Evolutionary conservation across 2,888 invertebrate species (phyloP).

Genomic region (Anthoptus insignis): DNA sequence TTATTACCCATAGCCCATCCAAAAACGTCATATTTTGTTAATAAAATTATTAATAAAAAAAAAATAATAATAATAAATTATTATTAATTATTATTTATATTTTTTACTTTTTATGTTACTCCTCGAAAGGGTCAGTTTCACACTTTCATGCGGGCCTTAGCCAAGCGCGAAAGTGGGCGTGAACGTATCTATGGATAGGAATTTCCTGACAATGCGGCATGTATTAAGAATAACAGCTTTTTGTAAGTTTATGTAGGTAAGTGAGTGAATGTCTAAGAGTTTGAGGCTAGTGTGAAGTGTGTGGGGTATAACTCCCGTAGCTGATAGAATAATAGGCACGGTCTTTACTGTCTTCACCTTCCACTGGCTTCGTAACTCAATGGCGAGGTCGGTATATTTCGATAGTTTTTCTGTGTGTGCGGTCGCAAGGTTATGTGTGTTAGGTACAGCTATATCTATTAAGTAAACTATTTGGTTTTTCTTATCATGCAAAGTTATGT

Average conservation of each 20-base stretch:
- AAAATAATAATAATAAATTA: neutral
- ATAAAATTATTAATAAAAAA: too few relatives aligned
- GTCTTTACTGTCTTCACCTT: neutral
- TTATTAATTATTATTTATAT: neutral
- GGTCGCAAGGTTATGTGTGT: neutral
- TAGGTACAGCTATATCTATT: neutral
- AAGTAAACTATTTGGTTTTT: neutral
- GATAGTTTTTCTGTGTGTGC: neutral
- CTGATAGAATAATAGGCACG: neutral
- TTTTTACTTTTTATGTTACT: neutral
- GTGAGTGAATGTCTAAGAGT: neutral
- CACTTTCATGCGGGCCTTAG: neutral
- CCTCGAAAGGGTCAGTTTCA: neutral
- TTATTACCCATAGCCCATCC: too few relatives aligned
- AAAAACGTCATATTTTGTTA: too few relatives aligned
- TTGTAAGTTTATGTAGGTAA: neutral
- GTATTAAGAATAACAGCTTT: neutral
- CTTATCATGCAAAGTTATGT: constrained; percentile 4
- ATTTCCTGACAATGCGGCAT: constrained; percentile 3
- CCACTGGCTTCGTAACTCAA: neutral
- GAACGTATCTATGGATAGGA: neutral
- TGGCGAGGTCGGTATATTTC: neutral
- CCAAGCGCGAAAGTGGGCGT: neutral
- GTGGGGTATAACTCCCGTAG: neutral
- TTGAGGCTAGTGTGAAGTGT: neutral